Base-by-base conservation (phyloP, 2,888 invertebrate genomes). In the Dasypogon diadema region DNA sequence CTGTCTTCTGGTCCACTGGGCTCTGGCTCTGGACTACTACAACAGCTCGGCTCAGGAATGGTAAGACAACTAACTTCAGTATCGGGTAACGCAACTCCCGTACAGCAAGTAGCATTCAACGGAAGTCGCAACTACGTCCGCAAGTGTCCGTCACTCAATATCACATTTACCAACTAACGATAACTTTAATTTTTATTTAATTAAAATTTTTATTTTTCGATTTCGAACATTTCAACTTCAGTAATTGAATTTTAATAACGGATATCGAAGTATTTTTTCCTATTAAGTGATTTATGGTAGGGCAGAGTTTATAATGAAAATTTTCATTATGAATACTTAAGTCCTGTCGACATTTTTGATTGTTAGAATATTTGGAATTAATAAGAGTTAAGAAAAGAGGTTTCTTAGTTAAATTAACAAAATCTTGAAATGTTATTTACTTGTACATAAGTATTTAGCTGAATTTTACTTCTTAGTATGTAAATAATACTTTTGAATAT, bases 31-130 rank as follows among this genome's bases (percentile, higher is more conserved):
- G 93, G 93, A 79, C 88, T 96, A 78, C 88, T 96, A 80, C 95
- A 96, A 84, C 95, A 96, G 87, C 89, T 96, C 85, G 94, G 95
- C 90, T 92, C 93, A 87, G 95, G 95, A 90, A 93, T 96, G 94
- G 96, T 96, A 93, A 95, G 95, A 90, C 92, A 91, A 88, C 89
- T 91, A 86, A 91, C 91, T 84, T 85, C 86, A 80, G 89, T 90
- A 87, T 89, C 90, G 84, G 88, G 89, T 83, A 90, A 89, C 87
- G 90, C 90, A 87, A 89, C 89, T 89, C 89, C 88, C 84, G 88
- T 87, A 85, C 88, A 88, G 82, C 86, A 88, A 78, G 84, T 87
- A 80, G 87, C 84, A 80, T 83, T 89, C 79, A 89, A 89, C 82
- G 89, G 88, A 86, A 88, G 85, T 82, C 88, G 88, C 81, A 89